Evolutionary conservation across 2,888 invertebrate genomes (phyloP).

Genomic region (Lepidochitona cinerea): DNA sequence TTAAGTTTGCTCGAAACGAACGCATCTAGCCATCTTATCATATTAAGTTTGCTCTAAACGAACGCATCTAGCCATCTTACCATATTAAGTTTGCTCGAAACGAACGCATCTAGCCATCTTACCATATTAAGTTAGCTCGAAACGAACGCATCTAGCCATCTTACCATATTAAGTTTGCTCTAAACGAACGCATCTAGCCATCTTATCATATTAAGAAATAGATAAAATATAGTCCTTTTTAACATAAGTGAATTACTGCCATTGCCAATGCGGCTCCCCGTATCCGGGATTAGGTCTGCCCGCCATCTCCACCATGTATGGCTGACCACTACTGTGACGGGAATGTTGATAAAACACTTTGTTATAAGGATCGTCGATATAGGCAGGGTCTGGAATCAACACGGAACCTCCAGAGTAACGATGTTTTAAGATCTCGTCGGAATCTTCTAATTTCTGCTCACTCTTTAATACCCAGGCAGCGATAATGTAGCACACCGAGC

Average conservation of each 20-base stretch:
- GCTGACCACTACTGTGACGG: not conserved
- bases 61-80: too few species aligned
- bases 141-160: too few species aligned
- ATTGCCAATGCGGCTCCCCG: slow-evolving; percentile 1
- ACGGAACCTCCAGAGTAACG: not conserved
- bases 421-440: not conserved
- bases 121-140: too few species aligned
- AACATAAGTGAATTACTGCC: slow-evolving; percentile 6
- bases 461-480: slow-evolving; percentile 56
- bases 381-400: not conserved
- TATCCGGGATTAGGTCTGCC: not conserved
- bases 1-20: too few species aligned
- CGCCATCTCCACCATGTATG: not conserved
- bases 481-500: slow-evolving; percentile 59
- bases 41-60: too few species aligned
- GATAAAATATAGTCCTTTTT: too few species aligned
- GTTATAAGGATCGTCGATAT: slow-evolving; percentile 2
- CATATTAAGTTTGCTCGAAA: too few species aligned
- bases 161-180: too few species aligned
- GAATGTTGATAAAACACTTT: not conserved
- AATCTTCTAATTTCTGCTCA: slow-evolving; percentile 27
- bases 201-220: too few species aligned
- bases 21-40: too few species aligned
- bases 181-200: too few species aligned
- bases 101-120: too few species aligned